These are phyloP conservation scores for Eolophus roseicapilla DNA, from an alignment of 2,113 vertebrate genomes.

Conservation along the genomic window DNA sequence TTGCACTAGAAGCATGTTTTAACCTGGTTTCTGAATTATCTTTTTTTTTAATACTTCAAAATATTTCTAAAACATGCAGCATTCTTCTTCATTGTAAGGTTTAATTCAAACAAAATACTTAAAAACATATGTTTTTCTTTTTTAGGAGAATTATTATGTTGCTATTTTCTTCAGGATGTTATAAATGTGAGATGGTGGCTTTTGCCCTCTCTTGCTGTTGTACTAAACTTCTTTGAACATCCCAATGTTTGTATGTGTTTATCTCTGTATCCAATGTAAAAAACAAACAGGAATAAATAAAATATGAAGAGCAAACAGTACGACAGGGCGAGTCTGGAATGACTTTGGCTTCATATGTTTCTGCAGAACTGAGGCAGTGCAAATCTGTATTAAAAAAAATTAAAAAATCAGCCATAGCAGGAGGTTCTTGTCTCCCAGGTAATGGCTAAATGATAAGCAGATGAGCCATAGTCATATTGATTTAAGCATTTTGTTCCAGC, in stretches of 20 bases:
- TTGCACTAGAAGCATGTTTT: neutral
- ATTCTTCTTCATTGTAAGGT: neutral
- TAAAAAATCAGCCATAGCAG: conserved; percentile 57
- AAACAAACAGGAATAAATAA: conserved; percentile 40
- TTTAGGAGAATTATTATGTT: neutral
- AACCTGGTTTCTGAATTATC: neutral
- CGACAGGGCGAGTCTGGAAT: conserved; percentile 6
- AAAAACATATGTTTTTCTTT: neutral
- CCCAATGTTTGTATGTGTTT: neutral
- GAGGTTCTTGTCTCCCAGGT: conserved; percentile 72
- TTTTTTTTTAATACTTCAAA: neutral
- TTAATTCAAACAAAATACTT: neutral
- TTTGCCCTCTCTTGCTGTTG: neutral
- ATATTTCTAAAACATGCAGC: neutral
- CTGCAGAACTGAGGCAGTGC: conserved; percentile 15
- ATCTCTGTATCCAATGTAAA: neutral
- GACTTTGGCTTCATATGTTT: neutral
- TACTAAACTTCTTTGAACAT: neutral
- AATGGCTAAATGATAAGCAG: conserved; percentile 75
- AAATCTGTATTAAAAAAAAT: conserved; percentile 67
- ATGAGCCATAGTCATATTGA: conserved; percentile 68
- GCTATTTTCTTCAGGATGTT: neutral
- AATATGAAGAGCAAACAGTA: conserved; percentile 38
- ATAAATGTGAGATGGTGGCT: neutral
- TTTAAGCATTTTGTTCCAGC: conserved; percentile 77